Conservation (phyloP, 2,113 vertebrate species). For the Dicaeum eximium region DNA sequence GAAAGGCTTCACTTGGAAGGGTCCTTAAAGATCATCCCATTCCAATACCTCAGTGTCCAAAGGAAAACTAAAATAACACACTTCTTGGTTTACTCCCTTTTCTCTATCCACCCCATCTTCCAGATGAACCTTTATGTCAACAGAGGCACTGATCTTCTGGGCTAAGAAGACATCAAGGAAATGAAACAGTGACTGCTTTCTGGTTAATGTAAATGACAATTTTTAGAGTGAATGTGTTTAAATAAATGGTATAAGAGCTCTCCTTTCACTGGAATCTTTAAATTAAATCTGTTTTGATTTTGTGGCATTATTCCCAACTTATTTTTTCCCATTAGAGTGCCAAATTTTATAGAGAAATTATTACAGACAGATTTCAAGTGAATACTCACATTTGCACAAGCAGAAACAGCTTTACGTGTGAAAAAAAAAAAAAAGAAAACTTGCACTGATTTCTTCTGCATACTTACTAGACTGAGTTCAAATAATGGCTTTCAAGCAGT, state of each 20-base stretch:
- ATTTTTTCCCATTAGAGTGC: not conserved
- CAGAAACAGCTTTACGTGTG: not conserved
- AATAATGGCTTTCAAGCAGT: not conserved
- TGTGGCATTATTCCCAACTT: not conserved
- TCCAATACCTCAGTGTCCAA: not conserved
- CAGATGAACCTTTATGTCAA: not conserved
- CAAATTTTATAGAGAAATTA: not conserved
- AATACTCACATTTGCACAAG: not conserved
- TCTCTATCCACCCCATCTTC: not conserved
- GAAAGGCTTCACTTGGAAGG: not conserved
- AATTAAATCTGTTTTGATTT: not conserved
- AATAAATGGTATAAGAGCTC: not conserved
- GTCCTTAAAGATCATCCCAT: not conserved
- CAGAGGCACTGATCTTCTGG: not conserved
- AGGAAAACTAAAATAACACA: not conserved
- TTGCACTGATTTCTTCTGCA: not conserved
- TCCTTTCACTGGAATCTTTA: not conserved
- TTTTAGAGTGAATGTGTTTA: not conserved
- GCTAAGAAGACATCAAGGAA: not conserved
- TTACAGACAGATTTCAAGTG: not conserved
- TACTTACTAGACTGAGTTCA: not conserved
- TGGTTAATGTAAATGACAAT: not conserved
- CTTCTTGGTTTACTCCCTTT: not conserved
- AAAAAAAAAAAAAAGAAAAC: not conserved
- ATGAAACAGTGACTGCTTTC: not conserved